A percentile compares a stretch with the other conserved stretches of the same genome.
Evolutionary conservation across 1,140 invertebrate genomes (phyloP).

Genomic region (Drosophila tristis): DNA sequence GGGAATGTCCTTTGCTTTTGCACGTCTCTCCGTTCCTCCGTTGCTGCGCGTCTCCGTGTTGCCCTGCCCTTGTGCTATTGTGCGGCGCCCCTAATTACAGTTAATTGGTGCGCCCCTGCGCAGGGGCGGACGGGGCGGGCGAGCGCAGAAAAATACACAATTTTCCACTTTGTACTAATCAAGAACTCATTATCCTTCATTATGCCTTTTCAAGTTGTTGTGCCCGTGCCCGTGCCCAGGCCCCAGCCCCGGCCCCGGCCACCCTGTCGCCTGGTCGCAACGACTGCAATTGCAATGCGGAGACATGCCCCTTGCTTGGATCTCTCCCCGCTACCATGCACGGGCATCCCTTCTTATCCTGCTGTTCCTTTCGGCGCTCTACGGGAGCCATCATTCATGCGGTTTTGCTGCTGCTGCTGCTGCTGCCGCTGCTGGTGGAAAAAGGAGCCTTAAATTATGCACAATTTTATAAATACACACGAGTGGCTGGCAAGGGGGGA

Average conservation of each 20-base stretch:
- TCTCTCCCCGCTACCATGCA: too few species aligned
- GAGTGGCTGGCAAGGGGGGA: background rate
- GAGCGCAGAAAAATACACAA: slow-evolving; percentile 63
- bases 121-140: background rate
- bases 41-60: too few species aligned
- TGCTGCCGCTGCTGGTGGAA: slow-evolving; percentile 21
- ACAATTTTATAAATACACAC: slow-evolving; percentile 59
- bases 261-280: slow-evolving; percentile 20
- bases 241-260: background rate
- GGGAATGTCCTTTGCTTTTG: background rate
- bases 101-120: slow-evolving; percentile 50
- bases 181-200: slow-evolving; percentile 77
- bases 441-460: slow-evolving; percentile 56
- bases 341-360: slow-evolving; percentile 1
- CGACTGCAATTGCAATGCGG: slow-evolving; percentile 31
- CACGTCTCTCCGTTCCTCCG: too few species aligned
- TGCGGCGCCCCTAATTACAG: slow-evolving; percentile 67
- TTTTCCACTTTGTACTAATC: slow-evolving; percentile 77
- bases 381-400: slow-evolving; percentile 57
- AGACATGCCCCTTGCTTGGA: slow-evolving; percentile 4
- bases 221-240: slow-evolving; percentile 4
- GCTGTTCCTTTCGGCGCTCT: slow-evolving; percentile 19
- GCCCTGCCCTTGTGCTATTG: slow-evolving; percentile 1
- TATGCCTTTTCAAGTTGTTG: slow-evolving; percentile 69
- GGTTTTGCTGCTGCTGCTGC: slow-evolving; percentile 17